Percentiles rank a stretch among this genome's conserved stretches.
Evolutionary conservation across 2,888 invertebrate genomes (phyloP).

Genomic region (Scrobipalpa costella): DNA sequence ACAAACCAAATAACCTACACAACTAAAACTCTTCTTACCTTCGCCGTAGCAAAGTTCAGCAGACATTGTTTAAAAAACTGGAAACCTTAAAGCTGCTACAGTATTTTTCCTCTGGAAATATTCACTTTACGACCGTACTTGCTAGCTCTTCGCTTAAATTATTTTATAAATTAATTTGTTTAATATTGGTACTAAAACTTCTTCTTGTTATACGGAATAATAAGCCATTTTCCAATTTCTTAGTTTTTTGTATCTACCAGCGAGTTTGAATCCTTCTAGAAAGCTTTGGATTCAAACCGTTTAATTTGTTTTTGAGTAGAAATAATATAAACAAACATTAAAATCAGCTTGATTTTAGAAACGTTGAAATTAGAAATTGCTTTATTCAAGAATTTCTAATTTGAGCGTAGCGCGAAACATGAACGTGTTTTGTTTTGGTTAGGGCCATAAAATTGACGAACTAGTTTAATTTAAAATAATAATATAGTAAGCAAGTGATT

Average conservation of each 20-base stretch:
- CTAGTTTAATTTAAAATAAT: not conserved
- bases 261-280: too few relatives aligned
- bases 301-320: too few relatives aligned
- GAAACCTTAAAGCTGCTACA: not conserved
- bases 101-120: not conserved
- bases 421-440: not conserved
- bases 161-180: not conserved
- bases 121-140: not conserved
- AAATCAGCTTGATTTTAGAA: not conserved
- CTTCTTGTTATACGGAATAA: too few relatives aligned
- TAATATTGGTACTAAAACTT: not conserved
- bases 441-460: not conserved
- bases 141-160: not conserved
- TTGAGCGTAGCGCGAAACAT: not conserved
- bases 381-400: conserved; percentile 14
- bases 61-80: not conserved
- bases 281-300: too few relatives aligned
- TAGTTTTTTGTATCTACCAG: too few relatives aligned
- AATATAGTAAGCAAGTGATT: too few relatives aligned
- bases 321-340: not conserved
- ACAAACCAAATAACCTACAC: too few relatives aligned
- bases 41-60: too few relatives aligned
- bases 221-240: too few relatives aligned
- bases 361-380: not conserved
- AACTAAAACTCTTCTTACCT: too few relatives aligned